Base-by-base conservation (phyloP, 2,888 invertebrate genomes). In the Erpobdella octoculata region DNA sequence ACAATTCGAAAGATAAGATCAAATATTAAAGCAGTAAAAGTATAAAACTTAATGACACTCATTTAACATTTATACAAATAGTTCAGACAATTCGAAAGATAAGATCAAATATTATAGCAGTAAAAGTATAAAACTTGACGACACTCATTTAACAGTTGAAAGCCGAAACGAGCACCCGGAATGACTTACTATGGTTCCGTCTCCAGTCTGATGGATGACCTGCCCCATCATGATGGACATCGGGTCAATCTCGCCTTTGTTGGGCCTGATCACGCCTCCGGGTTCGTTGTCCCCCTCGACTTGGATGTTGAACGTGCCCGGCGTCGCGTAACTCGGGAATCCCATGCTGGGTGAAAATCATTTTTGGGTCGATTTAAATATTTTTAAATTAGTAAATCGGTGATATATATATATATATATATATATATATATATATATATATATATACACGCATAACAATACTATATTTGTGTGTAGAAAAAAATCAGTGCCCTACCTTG, bases 271-370 rank as follows among this genome's bases (percentile, higher is more conserved):
- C n/a, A 31, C 31, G n/a, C 33, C 62, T 21, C 33, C 35, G 35
- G 62, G 33, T 18, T 35, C 62, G 62, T 35, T 62, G 62, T 35
- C 35, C 33, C 62, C 62, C 8, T 62, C 35, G n/a, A 33, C 62
- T 8, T 35, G 31, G 62, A 31, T 62, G 35, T 62, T 62, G 31
- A 62, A 31, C 8, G 35, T 31, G 9, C 62, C 62, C 4, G 62
- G 62, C 28, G 35, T 28, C 1, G 62, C 21, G 31, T 33, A 33
- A 35, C 33, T 62, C 1, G 62, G 62, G 35, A 62, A 62, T n/a
- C 62, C 62, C 62, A 62, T 62, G 35, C 62, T 62, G 62, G 9
- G 46, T 41, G 46, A n/a, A n/a, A n/a, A n/a, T n/a, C n/a, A n/a
- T n/a, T n/a, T 21, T 8, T 8, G 31, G 31, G 33, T 62, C 18